These are phyloP conservation scores for Metacarcinus magister DNA, from an alignment of 2,888 invertebrate genomes.

Conservation along the genomic window DNA sequence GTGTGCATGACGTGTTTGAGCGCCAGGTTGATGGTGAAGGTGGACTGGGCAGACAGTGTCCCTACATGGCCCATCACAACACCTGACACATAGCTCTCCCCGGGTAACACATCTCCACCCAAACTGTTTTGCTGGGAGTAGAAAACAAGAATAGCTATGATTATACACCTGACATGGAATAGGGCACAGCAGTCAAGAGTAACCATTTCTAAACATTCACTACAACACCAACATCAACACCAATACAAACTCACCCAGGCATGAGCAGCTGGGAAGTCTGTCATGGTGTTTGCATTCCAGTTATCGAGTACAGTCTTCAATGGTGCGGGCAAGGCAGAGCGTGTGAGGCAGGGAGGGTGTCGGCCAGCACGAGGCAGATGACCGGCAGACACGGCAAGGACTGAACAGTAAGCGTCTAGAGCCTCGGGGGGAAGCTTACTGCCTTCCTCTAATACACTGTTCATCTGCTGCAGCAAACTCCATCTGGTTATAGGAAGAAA, in stretches of 20 bases:
- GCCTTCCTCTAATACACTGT: conserved; percentile 85
- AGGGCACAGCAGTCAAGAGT: too few species aligned
- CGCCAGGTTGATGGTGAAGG: conserved; percentile 88
- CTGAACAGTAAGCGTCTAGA: conserved; percentile 85
- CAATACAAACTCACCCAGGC: conserved; percentile 86
- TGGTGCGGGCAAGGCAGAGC: conserved; percentile 87
- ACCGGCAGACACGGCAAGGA: conserved; percentile 85
- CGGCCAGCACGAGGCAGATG: conserved; percentile 78
- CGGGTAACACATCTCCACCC: conserved; percentile 91
- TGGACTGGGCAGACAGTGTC: conserved; percentile 88
- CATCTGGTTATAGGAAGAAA: conserved; percentile 85
- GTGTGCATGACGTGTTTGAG: conserved; percentile 89
- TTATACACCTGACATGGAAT: neutral
- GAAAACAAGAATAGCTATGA: conserved; percentile 70
- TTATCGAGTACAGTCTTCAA: conserved; percentile 88
- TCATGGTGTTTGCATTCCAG: conserved; percentile 87
- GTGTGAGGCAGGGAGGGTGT: conserved; percentile 85
- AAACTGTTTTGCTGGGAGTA: conserved; percentile 88
- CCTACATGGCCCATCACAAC: conserved; percentile 89
- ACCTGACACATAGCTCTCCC: conserved; percentile 92
- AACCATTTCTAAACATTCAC: neutral
- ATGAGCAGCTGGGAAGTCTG: conserved; percentile 86
- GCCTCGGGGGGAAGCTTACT: conserved; percentile 86
- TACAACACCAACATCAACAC: neutral
- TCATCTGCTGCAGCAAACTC: conserved; percentile 86